A percentile compares a stretch with the other conserved stretches of the same genome.
Evolutionary conservation across 2,113 vertebrate species (phyloP).

Genomic region (Bothrops jararaca): DNA sequence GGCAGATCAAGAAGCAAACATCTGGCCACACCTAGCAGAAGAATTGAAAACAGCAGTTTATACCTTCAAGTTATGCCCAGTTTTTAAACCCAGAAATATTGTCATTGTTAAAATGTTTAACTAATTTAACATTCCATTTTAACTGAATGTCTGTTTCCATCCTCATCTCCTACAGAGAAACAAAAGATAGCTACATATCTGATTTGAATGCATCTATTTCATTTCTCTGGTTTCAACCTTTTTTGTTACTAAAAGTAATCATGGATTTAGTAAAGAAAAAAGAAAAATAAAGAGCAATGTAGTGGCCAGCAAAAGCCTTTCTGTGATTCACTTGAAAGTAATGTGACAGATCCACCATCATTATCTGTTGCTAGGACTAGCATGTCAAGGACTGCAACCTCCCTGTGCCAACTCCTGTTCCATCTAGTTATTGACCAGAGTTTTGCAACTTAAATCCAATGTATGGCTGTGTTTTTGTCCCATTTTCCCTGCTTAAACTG

Average conservation of each 20-base stretch:
- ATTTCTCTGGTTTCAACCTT: not conserved
- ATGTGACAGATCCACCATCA: not conserved
- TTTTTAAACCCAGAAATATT: not conserved
- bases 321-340: not conserved
- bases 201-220: not conserved
- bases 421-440: not conserved
- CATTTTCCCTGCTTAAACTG: not conserved
- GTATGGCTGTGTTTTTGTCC: not conserved
- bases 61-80: not conserved
- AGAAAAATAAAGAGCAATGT: not conserved
- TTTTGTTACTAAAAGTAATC: not conserved
- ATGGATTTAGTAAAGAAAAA: not conserved
- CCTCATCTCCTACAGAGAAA: not conserved
- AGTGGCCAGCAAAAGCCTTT: not conserved
- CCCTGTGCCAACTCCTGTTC: too few species aligned
- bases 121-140: not conserved
- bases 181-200: not conserved
- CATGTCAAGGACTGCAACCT: not conserved
- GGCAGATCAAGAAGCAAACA: not conserved
- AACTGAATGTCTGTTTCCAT: not conserved
- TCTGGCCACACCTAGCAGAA: not conserved
- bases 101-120: not conserved
- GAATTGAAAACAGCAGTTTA: not conserved
- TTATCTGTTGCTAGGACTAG: not conserved
- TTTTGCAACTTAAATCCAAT: not conserved